These are phyloP conservation scores for Sminthurinus aureus DNA, from an alignment of 2,888 invertebrate species.

Conservation along the genomic window DNA sequence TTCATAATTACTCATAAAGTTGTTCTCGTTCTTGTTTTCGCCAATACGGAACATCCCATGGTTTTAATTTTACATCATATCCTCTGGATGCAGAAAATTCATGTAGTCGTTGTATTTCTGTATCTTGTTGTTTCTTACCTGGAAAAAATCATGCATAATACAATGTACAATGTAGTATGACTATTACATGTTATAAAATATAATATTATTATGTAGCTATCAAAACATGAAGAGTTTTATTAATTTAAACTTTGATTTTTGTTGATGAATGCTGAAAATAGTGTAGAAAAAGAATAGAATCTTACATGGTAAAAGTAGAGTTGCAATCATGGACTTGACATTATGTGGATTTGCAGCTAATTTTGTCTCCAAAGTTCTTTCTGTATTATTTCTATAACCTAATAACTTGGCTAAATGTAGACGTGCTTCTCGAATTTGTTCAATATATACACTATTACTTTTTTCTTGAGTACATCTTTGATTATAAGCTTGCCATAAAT, in stretches of 20 bases:
- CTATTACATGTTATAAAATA: too few relatives aligned
- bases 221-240: too few relatives aligned
- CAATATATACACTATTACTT: slow-evolving; percentile 76
- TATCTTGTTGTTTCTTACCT: slow-evolving; percentile 78
- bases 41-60: slow-evolving; percentile 91
- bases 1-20: slow-evolving; percentile 67
- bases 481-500: slow-evolving; percentile 82
- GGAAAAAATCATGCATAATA: slow-evolving; percentile 44
- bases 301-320: slow-evolving; percentile 50
- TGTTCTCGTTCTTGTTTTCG: slow-evolving; percentile 70
- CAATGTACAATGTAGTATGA: slow-evolving; percentile 9
- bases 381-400: slow-evolving; percentile 80
- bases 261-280: too few relatives aligned
- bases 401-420: slow-evolving; percentile 76
- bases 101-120: slow-evolving; percentile 76
- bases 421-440: slow-evolving; percentile 76
- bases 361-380: slow-evolving; percentile 93
- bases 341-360: slow-evolving; percentile 84
- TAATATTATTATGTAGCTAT: too few relatives aligned
- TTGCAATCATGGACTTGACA: slow-evolving; percentile 73
- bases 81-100: slow-evolving; percentile 78
- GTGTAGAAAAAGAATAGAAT: too few relatives aligned
- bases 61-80: slow-evolving; percentile 72
- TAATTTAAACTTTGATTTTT: too few relatives aligned
- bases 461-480: slow-evolving; percentile 73